A percentile compares a stretch with the other conserved stretches of the same genome.
These are phyloP conservation scores for Lagopus leucura DNA, from an alignment of 2,113 vertebrate species.

Conservation along the genomic window DNA sequence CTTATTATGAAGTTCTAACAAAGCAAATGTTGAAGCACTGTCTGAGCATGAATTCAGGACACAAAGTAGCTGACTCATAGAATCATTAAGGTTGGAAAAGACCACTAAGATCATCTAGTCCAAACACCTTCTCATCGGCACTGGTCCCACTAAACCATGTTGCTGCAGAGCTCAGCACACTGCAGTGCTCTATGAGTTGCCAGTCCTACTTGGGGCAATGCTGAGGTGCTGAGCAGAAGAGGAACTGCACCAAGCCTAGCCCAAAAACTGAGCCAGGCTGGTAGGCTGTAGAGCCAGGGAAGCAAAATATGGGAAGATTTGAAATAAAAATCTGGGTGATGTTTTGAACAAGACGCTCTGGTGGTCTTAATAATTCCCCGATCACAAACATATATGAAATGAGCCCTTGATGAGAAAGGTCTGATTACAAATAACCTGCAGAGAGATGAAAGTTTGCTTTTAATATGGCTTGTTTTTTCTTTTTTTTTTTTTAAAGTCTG, in stretches of 20 bases:
- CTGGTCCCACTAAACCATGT: no score
- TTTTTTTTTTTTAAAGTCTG: background rate
- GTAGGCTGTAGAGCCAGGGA: background rate
- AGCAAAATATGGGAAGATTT: background rate
- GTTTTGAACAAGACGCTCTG: background rate
- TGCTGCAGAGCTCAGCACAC: background rate
- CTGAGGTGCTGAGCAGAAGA: background rate
- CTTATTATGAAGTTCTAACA: background rate
- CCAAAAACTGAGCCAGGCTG: background rate
- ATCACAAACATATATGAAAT: slow-evolving; percentile 47
- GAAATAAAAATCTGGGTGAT: background rate
- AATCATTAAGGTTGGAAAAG: no score
- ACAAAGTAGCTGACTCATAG: background rate
- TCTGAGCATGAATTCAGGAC: background rate
- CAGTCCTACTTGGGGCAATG: background rate
- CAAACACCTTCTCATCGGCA: no score
- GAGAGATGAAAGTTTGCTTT: slow-evolving; percentile 66
- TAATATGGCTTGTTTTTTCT: slow-evolving; percentile 18
- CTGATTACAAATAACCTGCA: slow-evolving; percentile 73
- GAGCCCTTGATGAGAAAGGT: slow-evolving; percentile 62
- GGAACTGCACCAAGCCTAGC: background rate
- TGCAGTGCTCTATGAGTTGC: background rate
- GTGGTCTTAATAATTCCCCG: slow-evolving; percentile 42
- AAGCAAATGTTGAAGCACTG: background rate
- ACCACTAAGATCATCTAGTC: no score